Percentiles rank a stretch among this genome's conserved stretches.
These are phyloP conservation scores for Drosophila ambigua DNA, from an alignment of 1,140 invertebrate species.

Conservation along the genomic window DNA sequence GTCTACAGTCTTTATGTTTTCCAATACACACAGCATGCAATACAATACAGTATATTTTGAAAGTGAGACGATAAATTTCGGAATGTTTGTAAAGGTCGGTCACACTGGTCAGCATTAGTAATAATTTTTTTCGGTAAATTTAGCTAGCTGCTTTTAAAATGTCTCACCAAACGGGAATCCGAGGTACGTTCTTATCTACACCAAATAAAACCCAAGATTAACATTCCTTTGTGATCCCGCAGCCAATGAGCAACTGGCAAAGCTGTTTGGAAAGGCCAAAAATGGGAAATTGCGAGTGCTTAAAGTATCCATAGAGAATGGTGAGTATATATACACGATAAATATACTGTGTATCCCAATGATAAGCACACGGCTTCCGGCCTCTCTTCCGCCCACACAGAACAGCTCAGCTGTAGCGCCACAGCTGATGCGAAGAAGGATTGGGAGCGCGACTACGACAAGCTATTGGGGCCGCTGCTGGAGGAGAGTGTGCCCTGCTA, in stretches of 20 bases:
- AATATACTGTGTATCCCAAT: constrained; percentile 30
- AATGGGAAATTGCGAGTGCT: constrained; percentile 91
- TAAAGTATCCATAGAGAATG: constrained; percentile 94
- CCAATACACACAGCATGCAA: constrained; percentile 15
- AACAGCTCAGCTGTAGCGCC: constrained; percentile 90
- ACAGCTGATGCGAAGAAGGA: constrained; percentile 88
- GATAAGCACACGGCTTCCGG: constrained; percentile 40
- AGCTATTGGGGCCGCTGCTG: constrained; percentile 90
- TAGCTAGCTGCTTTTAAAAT: constrained; percentile 83
- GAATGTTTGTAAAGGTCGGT: not conserved
- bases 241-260: constrained; percentile 92
- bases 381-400: constrained; percentile 84
- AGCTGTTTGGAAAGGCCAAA: constrained; percentile 91
- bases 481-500: constrained; percentile 96
- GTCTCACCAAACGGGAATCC: constrained; percentile 92
- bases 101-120: constrained; percentile 58
- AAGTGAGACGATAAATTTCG: no score
- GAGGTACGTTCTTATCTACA: constrained; percentile 66
- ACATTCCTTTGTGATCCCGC: not conserved
- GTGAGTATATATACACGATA: constrained; percentile 85
- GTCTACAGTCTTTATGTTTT: not conserved
- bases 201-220: not conserved
- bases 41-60: no score
- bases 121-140: constrained; percentile 54
- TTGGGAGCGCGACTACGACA: constrained; percentile 96